Conservation (phyloP, 2,888 invertebrate genomes). For the Luperina nickerlii region DNA sequence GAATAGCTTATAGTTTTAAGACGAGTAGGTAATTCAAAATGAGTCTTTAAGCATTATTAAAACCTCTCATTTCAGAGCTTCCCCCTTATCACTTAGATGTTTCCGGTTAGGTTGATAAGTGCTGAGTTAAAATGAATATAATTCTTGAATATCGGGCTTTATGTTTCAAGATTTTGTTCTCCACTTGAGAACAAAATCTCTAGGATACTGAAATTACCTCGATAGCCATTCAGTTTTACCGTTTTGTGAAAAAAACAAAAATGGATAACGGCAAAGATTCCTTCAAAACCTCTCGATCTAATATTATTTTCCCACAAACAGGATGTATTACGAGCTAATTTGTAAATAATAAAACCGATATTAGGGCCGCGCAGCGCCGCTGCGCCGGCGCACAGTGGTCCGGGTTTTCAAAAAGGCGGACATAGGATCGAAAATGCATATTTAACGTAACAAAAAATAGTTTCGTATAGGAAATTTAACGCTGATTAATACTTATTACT, state of each 20-base stretch:
- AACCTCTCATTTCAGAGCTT: background rate
- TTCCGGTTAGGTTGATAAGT: background rate
- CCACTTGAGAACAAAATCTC: background rate
- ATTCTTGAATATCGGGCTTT: background rate
- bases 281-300: background rate
- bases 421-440: too few species aligned
- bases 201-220: background rate
- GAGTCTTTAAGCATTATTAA: background rate
- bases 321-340: constrained; percentile 60
- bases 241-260: background rate
- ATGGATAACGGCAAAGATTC: background rate
- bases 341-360: constrained; percentile 70
- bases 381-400: too few species aligned
- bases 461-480: too few species aligned
- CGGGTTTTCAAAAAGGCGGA: too few species aligned
- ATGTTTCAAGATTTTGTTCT: background rate
- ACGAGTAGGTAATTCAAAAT: background rate
- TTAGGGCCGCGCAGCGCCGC: constrained; percentile 63
- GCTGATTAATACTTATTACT: too few species aligned
- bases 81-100: too few species aligned
- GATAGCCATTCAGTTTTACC: background rate
- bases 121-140: background rate
- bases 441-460: too few species aligned
- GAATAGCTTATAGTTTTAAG: background rate
- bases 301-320: constrained; percentile 51